Base-by-base conservation (phyloP, 2,113 vertebrate species). In the Rynchops niger region DNA sequence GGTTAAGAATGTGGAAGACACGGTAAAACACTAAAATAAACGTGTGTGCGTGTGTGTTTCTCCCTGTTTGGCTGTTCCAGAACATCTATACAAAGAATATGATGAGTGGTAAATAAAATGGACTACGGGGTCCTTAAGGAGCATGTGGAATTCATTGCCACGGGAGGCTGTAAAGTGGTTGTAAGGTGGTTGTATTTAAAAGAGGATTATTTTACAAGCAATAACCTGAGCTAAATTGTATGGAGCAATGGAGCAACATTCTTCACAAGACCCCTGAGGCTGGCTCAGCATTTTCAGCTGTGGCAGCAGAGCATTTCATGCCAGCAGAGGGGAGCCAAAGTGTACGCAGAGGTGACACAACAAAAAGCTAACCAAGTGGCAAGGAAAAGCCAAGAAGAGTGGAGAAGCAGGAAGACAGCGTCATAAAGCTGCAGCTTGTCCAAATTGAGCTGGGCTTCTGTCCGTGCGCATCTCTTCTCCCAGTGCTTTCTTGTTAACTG, bases 171-270 rank as follows among this genome's bases (percentile, higher is more conserved):
- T 93, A 87, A 96, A 97, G 86, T 70, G 71, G 45, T 79, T 95
- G 40, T 82, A 92, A 95, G 95, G 86, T 94, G 84, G 86, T 87
- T 96, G 70, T 91, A 89, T 95, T 95, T 97, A 95, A 95, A 97
- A 93, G 93, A 95, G 84, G 95, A 95, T 96, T 97, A 95, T 97
- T 97, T 97, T 96, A 97, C 91, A 92, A 94, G 95, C 91, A 93
- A 94, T 91, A 95, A 95, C 53, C 53, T 82, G 70, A 93, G 66
- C 53, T 92, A 93, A 95, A 94, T 95, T 97, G 88, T 76, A 84
- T 62, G 36, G 61, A 94, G 86, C 70, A 89, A 87, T 29, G 56
- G 40, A 94, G 73, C 45, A 91, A 63, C 81, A 82, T 95, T 94
- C 86, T 95, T 93, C 95, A 95, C 66, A 80, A 94, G 96, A 90